Evolutionary conservation across 2,797 vertebrate genomes (phyloP).

Genomic region (Scolopax bukidnonensis): DNA sequence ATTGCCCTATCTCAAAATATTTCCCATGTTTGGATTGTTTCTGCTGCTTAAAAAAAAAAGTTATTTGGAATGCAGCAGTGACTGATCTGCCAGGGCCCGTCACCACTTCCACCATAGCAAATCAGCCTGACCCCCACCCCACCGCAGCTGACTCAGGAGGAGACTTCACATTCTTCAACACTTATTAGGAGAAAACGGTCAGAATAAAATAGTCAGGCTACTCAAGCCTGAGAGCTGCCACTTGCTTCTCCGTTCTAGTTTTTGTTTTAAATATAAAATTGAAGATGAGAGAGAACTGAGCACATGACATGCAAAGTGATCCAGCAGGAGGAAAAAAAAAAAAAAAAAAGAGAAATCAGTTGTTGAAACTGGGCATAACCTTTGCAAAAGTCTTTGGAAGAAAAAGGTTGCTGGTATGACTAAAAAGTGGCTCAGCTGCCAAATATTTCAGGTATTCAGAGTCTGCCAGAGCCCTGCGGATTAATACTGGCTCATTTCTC

Average conservation of each 20-base stretch:
- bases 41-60: background rate
- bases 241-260: background rate
- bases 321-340: background rate
- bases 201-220: background rate
- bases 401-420: conserved; percentile 44
- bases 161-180: background rate
- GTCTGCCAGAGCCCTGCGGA: conserved; percentile 58
- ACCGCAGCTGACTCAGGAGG: conserved; percentile 46
- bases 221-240: background rate
- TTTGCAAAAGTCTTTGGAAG: conserved; percentile 17
- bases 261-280: background rate
- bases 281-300: background rate
- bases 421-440: conserved; percentile 62
- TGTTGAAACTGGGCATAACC: conserved; percentile 26
- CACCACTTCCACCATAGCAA: conserved; percentile 59
- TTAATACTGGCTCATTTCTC: conserved; percentile 64
- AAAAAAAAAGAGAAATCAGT: background rate
- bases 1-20: conserved; percentile 28
- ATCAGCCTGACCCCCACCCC: conserved; percentile 45
- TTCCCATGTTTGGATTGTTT: conserved; percentile 48
- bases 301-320: background rate
- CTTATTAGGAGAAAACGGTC: background rate
- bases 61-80: conserved; percentile 22
- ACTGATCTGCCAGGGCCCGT: conserved; percentile 54
- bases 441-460: conserved; percentile 69